These are phyloP conservation scores for Lathronympha strigana DNA, from an alignment of 2,888 invertebrate species.

Conservation along the genomic window DNA sequence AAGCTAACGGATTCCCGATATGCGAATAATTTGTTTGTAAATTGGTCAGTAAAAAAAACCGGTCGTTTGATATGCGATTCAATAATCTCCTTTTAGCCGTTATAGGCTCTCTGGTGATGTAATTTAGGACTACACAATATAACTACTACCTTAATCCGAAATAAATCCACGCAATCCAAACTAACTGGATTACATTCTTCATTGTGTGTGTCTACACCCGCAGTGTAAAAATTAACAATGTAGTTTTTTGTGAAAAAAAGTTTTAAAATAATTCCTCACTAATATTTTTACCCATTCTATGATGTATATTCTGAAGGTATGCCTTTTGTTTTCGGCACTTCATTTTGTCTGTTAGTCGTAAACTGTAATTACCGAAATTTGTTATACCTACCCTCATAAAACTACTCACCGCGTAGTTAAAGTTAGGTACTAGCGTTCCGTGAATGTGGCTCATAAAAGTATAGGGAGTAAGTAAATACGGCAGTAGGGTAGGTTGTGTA, in stretches of 20 bases:
- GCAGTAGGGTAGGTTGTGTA: conserved; percentile 21
- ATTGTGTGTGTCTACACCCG: neutral
- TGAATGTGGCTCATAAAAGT: conserved; percentile 37
- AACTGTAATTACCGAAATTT: neutral
- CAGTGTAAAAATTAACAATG: neutral
- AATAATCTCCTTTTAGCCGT: neutral
- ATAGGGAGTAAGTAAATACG: conserved; percentile 33
- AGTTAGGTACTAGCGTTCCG: conserved; percentile 6
- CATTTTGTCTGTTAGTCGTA: neutral
- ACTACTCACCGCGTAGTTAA: neutral
- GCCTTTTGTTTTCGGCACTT: neutral
- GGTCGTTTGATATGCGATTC: neutral
- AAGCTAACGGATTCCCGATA: neutral
- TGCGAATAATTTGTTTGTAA: conserved; percentile 4
- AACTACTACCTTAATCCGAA: neutral
- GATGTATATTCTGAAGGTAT: neutral
- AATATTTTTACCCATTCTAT: neutral
- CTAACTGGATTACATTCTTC: neutral
- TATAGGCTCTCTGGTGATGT: no score
- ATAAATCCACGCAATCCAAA: conserved; percentile 2
- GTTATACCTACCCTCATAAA: neutral
- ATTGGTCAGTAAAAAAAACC: neutral
- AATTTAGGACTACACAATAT: neutral
- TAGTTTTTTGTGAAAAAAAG: neutral
- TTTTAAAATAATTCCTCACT: neutral